Conservation (phyloP, 2,797 vertebrate genomes). For the Chelonia mydas region DNA sequence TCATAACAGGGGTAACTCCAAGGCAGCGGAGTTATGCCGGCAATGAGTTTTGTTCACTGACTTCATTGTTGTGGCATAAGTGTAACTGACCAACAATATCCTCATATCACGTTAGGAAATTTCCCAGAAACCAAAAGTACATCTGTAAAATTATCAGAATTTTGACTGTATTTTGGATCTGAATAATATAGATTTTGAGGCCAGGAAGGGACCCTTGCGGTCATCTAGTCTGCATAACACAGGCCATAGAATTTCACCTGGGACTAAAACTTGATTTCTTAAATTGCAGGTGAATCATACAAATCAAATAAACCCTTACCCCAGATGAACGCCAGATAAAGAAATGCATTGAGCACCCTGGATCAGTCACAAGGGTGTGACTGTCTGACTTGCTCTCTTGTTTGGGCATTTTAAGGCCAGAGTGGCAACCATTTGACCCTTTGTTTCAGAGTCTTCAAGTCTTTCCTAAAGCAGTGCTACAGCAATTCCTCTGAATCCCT, state of each 20-base stretch:
- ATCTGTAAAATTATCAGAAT: neutral
- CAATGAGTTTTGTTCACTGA: accelerated
- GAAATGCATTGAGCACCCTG: accelerated
- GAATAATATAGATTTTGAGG: neutral
- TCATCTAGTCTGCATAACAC: neutral
- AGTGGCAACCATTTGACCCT: neutral
- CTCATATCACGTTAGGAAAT: neutral
- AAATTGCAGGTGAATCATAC: neutral
- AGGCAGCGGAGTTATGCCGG: neutral
- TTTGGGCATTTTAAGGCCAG: neutral
- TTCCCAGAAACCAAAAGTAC: neutral
- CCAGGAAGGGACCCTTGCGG: neutral
- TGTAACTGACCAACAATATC: neutral
- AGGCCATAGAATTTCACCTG: neutral
- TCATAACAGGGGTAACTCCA: neutral
- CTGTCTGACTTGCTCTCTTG: neutral
- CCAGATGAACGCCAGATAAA: neutral
- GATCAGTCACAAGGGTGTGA: neutral
- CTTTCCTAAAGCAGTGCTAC: neutral
- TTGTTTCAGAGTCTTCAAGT: neutral
- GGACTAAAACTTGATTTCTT: neutral
- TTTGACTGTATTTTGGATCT: neutral
- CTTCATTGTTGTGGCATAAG: neutral
- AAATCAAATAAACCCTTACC: neutral
- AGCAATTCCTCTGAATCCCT: neutral